A percentile compares a stretch with the other conserved stretches of the same genome.
Evolutionary conservation across 92 coral and sea anemone species (phyloP).

Genomic region (Nematostella vectensis): DNA sequence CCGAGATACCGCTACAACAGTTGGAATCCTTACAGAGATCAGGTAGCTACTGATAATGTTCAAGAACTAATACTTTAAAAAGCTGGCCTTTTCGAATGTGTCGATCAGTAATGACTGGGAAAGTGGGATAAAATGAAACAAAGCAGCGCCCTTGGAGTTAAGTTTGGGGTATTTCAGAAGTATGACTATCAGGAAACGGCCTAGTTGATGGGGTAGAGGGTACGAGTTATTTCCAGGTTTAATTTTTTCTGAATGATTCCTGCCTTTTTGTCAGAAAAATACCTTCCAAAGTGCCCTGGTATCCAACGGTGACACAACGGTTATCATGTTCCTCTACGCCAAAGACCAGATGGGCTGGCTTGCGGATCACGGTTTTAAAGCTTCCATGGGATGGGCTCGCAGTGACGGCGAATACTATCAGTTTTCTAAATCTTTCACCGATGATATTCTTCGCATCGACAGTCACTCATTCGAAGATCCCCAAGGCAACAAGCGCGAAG

Average conservation of each 20-base stretch:
- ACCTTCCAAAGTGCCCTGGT: constrained; percentile 49
- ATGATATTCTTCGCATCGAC: constrained; percentile 42
- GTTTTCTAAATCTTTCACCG: constrained; percentile 20
- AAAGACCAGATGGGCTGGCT: constrained; percentile 58
- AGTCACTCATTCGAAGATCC: constrained; percentile 15
- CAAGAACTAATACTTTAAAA: too few species aligned
- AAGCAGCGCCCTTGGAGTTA: too few species aligned
- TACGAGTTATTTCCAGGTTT: too few species aligned
- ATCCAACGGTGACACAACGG: constrained; percentile 41
- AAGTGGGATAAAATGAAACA: too few species aligned
- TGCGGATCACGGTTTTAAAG: constrained; percentile 12
- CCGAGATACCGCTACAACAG: constrained; percentile 6
- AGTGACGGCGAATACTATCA: constrained; percentile 9
- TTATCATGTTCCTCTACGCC: constrained; percentile 32
- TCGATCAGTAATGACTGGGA: too few species aligned
- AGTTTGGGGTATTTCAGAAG: too few species aligned
- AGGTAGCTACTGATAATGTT: too few species aligned
- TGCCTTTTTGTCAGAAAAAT: constrained; percentile 55
- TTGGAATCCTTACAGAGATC: not conserved
- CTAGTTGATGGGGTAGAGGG: too few species aligned
- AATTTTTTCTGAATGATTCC: too few species aligned
- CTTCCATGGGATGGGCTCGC: constrained; percentile 50
- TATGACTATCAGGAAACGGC: too few species aligned
- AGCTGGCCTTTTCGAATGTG: too few species aligned
- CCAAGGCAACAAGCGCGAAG: constrained; percentile 28